Percentiles rank a stretch among this genome's conserved stretches.
These are phyloP conservation scores for Xenentodon cancila DNA, from an alignment of 2,797 vertebrate genomes.

Conservation along the genomic window DNA sequence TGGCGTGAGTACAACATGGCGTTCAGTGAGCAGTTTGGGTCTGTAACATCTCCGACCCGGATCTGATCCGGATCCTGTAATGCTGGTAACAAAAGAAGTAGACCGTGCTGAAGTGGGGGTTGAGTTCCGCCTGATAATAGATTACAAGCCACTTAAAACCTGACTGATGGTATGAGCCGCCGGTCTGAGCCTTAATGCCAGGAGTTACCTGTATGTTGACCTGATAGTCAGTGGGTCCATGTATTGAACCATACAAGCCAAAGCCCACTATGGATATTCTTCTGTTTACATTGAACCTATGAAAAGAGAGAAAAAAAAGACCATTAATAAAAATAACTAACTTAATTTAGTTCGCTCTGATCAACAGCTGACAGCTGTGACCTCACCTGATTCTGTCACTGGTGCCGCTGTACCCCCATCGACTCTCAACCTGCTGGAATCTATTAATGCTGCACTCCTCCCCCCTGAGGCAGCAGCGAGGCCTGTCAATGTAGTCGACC, in stretches of 20 bases:
- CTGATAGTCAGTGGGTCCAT: conserved; percentile 97
- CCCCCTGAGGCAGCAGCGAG: conserved; percentile 95
- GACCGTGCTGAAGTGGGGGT: too few relatives aligned
- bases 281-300: conserved; percentile 94
- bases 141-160: not conserved
- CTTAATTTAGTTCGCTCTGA: not conserved
- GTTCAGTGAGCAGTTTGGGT: too few relatives aligned
- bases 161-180: not conserved
- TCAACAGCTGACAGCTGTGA: not conserved
- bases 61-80: too few relatives aligned
- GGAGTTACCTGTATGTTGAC: conserved; percentile 94
- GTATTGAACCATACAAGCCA: conserved; percentile 97
- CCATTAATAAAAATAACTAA: not conserved
- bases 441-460: conserved; percentile 98
- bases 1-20: too few relatives aligned
- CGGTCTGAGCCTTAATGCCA: not conserved
- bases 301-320: conserved; percentile 12
- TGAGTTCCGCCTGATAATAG: too few relatives aligned
- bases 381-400: conserved; percentile 96
- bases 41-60: too few relatives aligned
- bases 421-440: conserved; percentile 98
- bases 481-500: conserved; percentile 96
- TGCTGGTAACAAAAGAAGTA: too few relatives aligned
- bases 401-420: conserved; percentile 98
- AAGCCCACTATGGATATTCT: conserved; percentile 98